Evolutionary conservation across 1,140 invertebrate genomes (phyloP), one percentile per base, ranked within the genome.

Genomic region (Oncopodura yosiiana): DNA sequence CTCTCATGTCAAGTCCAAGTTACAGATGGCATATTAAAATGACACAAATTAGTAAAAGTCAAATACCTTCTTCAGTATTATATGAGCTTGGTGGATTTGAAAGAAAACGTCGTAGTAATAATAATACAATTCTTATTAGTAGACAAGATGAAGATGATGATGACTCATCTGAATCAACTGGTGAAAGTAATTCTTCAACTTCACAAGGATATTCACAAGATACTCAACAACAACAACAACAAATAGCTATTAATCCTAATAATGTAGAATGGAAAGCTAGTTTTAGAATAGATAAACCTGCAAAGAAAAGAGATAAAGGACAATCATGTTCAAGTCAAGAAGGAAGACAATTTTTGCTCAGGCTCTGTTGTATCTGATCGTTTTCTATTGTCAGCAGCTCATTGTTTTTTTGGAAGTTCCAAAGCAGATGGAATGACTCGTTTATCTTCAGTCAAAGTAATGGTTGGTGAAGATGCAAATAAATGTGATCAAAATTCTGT

Each of bases 311-410:
- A 42, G 32, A 27, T 37, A 6, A 23, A 41, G 6, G 3, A 23
- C 9, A 18, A 4, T 3, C 24, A 38, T 49, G 44, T 16, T 53
- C 56, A 9, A 27, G 23, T 24, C 27, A 6, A 19, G 49, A 53
- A 49, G 56, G 53, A 12, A 43, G 9, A 19, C 57, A n/a, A 59
- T 27, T 59, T 54, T 34, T 73, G 71, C 46, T 70, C 70, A 2
- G 71, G 69, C 11, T 46, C 66, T 0, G 53, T 73, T n/a, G 68
- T 73, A 30, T 50, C 51, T 2, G 30, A 64, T 0, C 62, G 64
- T 30, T 65, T 65, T 41, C 66, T 71, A 3, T 49, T 73, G 0
- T 65, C 65, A 18, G 75, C 76, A 11, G 70, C 72, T 27, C 69
- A 77, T 63, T 74, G 75, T 44, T 59, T 59, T 44, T 50, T 42